Conservation (phyloP, 1,140 invertebrate species). For the Scaptomyza graminum region DNA sequence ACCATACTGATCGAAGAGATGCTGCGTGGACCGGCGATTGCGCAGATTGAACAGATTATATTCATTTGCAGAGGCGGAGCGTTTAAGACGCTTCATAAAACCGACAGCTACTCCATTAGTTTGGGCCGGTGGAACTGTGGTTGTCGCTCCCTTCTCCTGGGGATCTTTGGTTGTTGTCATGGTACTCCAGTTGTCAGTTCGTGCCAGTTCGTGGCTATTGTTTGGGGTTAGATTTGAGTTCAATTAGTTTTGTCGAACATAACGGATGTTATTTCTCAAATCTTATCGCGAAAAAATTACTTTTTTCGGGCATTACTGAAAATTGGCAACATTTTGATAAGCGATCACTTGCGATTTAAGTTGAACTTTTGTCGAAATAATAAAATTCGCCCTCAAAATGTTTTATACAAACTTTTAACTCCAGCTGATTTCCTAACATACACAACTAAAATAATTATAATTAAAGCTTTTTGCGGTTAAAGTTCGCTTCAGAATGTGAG, state of each 20-base stretch:
- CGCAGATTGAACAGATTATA: conserved; percentile 70
- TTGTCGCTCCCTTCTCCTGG: conserved; percentile 50
- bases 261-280: not conserved
- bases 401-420: conserved; percentile 9
- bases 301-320: conserved; percentile 18
- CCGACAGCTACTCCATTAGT: conserved; percentile 63
- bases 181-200: conserved; percentile 7
- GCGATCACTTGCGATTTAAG: conserved; percentile 18
- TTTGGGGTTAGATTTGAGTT: conserved; percentile 24
- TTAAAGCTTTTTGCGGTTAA: conserved; percentile 39
- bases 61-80: conserved; percentile 76
- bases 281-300: conserved; percentile 12
- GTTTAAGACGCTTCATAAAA: conserved; percentile 67
- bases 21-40: conserved; percentile 74
- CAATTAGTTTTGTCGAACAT: not conserved
- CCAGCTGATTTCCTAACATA: not conserved
- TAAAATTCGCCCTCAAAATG: conserved; percentile 1
- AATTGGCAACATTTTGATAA: conserved; percentile 41
- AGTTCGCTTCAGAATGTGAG: conserved; percentile 33
- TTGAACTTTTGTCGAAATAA: conserved; percentile 8
- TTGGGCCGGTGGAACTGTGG: conserved; percentile 16
- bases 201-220: not conserved
- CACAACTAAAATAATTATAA: conserved; percentile 5
- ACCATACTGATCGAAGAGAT: conserved; percentile 76
- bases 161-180: conserved; percentile 70